Evolutionary conservation across 2,888 invertebrate species (phyloP).

Genomic region (Melitaea athalia): DNA sequence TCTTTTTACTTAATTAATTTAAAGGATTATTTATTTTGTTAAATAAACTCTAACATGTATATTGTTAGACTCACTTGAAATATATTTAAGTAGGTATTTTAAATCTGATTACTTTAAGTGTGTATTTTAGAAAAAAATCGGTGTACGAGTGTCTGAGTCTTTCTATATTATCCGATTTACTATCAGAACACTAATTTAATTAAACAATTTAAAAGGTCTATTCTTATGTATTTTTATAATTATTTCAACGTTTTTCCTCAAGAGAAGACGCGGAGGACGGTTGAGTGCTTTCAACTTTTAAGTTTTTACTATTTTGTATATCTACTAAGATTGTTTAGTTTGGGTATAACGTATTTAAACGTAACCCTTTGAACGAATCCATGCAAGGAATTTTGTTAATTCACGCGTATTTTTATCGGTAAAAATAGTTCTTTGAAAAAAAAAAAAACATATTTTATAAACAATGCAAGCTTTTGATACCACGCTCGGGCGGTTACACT

Average conservation of each 20-base stretch:
- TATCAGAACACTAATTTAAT: too few species aligned
- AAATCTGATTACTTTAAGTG: too few species aligned
- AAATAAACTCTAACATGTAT: neutral
- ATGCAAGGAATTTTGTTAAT: neutral
- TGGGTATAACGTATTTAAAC: neutral
- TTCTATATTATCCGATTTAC: too few species aligned
- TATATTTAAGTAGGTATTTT: neutral
- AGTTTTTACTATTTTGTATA: too few species aligned
- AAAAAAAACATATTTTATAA: slow-evolving; percentile 16
- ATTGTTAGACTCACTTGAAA: neutral
- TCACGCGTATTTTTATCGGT: neutral
- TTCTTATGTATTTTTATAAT: too few species aligned
- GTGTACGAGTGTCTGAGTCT: too few species aligned
- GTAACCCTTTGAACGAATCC: neutral
- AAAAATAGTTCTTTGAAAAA: slow-evolving; percentile 27
- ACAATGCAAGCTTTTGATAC: slow-evolving; percentile 35
- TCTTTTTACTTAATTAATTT: neutral
- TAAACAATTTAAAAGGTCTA: too few species aligned
- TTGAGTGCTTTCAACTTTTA: too few species aligned
- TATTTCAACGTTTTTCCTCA: too few species aligned
- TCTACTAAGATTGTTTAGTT: too few species aligned
- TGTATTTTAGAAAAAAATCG: too few species aligned
- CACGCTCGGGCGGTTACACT: slow-evolving; percentile 28
- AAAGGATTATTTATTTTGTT: neutral
- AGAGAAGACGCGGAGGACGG: too few species aligned